phyloP scores from a whole-genome alignment of 2,888 invertebrate species.

The Pristionchus entomophagus region DNA sequence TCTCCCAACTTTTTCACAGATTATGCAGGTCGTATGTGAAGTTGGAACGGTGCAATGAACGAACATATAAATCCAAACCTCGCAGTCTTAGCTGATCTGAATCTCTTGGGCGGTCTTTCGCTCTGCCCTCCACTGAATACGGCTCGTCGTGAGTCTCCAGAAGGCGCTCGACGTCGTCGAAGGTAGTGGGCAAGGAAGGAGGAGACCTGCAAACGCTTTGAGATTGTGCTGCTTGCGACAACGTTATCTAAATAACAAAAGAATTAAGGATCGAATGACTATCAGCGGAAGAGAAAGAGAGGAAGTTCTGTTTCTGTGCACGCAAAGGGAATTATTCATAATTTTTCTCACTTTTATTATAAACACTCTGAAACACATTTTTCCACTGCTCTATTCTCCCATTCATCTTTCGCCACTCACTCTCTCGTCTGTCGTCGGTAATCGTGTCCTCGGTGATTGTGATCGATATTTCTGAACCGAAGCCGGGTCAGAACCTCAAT shows the following conservation, averaged over 20 bases:
- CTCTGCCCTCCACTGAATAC: neutral
- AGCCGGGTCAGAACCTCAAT: neutral
- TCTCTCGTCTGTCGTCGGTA: neutral
- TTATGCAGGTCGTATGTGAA: too few species aligned
- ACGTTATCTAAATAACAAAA: too few species aligned
- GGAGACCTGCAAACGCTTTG: neutral
- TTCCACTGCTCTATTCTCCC: too few species aligned
- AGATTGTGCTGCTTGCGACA: neutral
- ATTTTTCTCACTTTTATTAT: too few species aligned
- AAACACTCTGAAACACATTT: too few species aligned
- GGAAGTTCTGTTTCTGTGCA: too few species aligned
- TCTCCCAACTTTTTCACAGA: too few species aligned
- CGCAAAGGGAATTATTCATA: too few species aligned
- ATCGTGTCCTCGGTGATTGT: neutral
- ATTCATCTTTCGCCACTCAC: too few species aligned
- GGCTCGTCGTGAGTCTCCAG: neutral
- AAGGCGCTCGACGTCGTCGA: neutral
- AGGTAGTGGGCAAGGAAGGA: slow-evolving; percentile 14
- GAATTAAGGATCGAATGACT: too few species aligned
- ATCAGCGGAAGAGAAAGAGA: too few species aligned
- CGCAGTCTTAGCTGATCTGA: neutral
- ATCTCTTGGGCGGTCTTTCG: neutral
- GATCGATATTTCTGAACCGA: neutral
- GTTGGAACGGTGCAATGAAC: too few species aligned
- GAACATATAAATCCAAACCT: neutral